Percentiles rank a stretch among this genome's conserved stretches.
phyloP scores from a whole-genome alignment of 2,797 vertebrate species.

The Synaphobranchus kaupii region DNA sequence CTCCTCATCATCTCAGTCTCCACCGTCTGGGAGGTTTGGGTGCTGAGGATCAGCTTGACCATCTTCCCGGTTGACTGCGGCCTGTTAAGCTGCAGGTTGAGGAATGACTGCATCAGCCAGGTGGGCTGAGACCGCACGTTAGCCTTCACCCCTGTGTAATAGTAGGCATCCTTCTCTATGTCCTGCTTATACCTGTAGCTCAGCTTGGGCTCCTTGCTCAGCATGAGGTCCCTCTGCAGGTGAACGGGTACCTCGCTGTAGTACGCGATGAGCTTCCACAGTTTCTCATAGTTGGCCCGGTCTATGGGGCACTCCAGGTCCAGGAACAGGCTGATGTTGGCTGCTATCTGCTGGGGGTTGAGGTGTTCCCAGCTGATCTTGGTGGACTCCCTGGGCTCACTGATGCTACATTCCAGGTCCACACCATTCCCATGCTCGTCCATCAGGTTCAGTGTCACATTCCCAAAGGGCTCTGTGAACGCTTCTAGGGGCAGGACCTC shows the following conservation, averaged over 20 bases:
- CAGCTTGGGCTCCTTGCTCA: constrained; percentile 65
- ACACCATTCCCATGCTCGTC: constrained; percentile 88
- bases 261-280: constrained; percentile 92
- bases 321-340: constrained; percentile 75
- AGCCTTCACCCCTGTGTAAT: constrained; percentile 86
- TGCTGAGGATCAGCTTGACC: constrained; percentile 74
- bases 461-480: constrained; percentile 72
- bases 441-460: constrained; percentile 79
- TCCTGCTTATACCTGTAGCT: constrained; percentile 82
- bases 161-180: constrained; percentile 75
- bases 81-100: constrained; percentile 83
- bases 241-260: constrained; percentile 87
- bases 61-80: constrained; percentile 77
- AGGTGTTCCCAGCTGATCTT: constrained; percentile 76
- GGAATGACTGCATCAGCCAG: constrained; percentile 82
- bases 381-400: constrained; percentile 59
- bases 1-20: constrained; percentile 52
- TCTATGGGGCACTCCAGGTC: constrained; percentile 83
- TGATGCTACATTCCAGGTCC: constrained; percentile 74
- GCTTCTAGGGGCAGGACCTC: constrained; percentile 57
- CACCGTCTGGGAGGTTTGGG: constrained; percentile 64
- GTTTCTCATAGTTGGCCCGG: constrained; percentile 79
- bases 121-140: constrained; percentile 71
- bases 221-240: constrained; percentile 68
- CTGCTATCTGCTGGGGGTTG: constrained; percentile 64